A percentile compares a stretch with the other conserved stretches of the same genome.
These are phyloP conservation scores for Dufourea novaeangliae DNA, from an alignment of 1,140 invertebrate genomes.

Conservation along the genomic window DNA sequence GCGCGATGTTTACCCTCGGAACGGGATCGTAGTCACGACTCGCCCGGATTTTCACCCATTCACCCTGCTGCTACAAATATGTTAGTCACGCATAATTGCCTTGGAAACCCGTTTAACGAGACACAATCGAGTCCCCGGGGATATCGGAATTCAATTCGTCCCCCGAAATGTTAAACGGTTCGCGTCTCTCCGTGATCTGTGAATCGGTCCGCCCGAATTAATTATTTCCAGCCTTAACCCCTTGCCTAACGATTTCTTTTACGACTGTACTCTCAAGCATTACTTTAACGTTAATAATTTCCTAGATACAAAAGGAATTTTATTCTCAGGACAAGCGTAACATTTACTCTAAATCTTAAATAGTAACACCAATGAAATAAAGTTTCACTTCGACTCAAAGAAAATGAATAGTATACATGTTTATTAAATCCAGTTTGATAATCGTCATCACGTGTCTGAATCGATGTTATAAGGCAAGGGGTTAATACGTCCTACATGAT, in stretches of 20 bases:
- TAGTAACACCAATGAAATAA: too few species aligned
- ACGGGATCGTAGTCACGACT: conserved; percentile 29
- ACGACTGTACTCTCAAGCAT: too few species aligned
- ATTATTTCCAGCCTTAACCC: conserved; percentile 35
- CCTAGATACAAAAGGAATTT: too few species aligned
- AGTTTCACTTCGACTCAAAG: too few species aligned
- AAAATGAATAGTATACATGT: too few species aligned
- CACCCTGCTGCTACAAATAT: conserved; percentile 36
- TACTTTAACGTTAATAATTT: too few species aligned
- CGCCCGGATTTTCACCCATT: conserved; percentile 7
- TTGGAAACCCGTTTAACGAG: conserved; percentile 24
- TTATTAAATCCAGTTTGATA: too few species aligned
- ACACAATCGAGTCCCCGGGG: conserved; percentile 10
- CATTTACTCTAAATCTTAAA: too few species aligned
- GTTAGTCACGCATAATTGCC: conserved; percentile 41
- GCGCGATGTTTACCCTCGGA: conserved; percentile 33
- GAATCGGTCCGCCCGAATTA: conserved; percentile 29
- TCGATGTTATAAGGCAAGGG: too few species aligned
- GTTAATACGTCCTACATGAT: background rate
- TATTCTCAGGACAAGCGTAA: too few species aligned
- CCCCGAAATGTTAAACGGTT: conserved; percentile 24
- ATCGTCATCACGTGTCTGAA: too few species aligned
- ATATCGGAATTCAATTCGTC: conserved; percentile 45
- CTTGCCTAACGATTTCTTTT: too few species aligned
- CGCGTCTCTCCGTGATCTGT: conserved; percentile 9